phyloP scores from a whole-genome alignment of 2,888 invertebrate species.

The Sepioteuthis lessoniana region DNA sequence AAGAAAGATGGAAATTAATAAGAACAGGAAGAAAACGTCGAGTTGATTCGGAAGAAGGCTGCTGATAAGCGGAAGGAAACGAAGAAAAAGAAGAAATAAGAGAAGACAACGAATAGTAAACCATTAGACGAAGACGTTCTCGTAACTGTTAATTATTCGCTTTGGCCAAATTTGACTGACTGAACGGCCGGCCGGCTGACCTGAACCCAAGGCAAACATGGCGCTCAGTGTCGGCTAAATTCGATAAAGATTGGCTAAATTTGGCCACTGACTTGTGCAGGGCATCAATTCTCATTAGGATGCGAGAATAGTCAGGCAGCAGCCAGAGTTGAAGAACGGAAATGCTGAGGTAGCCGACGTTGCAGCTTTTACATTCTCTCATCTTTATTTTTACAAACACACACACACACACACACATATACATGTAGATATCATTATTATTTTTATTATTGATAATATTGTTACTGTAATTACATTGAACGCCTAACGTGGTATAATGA shows the following conservation, averaged over 20 bases:
- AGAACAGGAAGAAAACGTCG: no score
- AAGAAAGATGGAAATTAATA: no score
- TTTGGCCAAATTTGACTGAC: background rate
- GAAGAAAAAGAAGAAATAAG: background rate
- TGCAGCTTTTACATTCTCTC: background rate
- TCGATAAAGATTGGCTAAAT: background rate
- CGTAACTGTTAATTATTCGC: background rate
- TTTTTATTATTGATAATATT: no score
- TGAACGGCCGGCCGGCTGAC: background rate
- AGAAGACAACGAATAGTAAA: background rate
- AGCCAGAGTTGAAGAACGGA: background rate
- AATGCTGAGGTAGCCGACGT: background rate
- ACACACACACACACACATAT: no score
- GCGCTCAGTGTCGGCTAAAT: background rate
- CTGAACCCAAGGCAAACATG: background rate
- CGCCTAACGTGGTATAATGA: no score
- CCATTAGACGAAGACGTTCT: background rate
- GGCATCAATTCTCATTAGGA: slow-evolving; percentile 1
- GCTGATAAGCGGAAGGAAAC: background rate
- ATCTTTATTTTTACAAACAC: background rate
- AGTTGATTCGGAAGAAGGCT: background rate
- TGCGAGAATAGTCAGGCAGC: background rate
- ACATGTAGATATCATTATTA: no score
- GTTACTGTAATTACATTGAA: no score
- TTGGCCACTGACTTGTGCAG: slow-evolving; percentile 2